Conservation (phyloP, 2,113 vertebrate genomes). For the Saccopteryx leptura region DNA sequence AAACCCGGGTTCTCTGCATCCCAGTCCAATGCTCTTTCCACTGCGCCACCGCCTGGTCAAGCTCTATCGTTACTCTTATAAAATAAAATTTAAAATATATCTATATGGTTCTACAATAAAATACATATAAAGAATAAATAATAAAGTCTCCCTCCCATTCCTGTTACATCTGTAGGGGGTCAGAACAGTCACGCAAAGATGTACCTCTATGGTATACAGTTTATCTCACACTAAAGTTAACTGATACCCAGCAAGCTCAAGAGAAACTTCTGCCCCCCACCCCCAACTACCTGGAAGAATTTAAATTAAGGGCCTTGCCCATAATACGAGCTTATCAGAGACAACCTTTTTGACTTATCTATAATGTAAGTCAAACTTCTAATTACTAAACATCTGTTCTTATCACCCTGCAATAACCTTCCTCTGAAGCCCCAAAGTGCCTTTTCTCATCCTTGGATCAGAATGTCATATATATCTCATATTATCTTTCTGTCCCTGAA, state of each 20-base stretch:
- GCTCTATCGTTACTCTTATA: background rate
- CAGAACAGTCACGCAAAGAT: background rate
- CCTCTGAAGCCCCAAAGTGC: background rate
- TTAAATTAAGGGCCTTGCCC: background rate
- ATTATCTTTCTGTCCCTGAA: background rate
- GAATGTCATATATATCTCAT: background rate
- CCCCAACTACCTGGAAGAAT: background rate
- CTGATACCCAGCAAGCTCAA: background rate
- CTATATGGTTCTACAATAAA: background rate
- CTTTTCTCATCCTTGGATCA: background rate
- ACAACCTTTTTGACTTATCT: background rate
- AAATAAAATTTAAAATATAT: conserved; percentile 17
- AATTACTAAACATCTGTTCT: background rate
- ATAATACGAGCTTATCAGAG: background rate
- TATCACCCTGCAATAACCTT: background rate
- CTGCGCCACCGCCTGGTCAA: no score
- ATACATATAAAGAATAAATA: conserved; percentile 26
- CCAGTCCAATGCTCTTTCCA: no score
- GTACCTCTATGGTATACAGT: background rate
- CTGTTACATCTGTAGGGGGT: background rate
- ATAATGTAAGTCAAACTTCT: background rate
- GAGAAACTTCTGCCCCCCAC: background rate
- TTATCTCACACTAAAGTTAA: background rate
- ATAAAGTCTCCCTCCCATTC: background rate
- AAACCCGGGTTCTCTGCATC: no score